A percentile compares a stretch with the other conserved stretches of the same genome.
Evolutionary conservation across 2,797 vertebrate genomes (phyloP).

Genomic region (Poecilia picta): DNA sequence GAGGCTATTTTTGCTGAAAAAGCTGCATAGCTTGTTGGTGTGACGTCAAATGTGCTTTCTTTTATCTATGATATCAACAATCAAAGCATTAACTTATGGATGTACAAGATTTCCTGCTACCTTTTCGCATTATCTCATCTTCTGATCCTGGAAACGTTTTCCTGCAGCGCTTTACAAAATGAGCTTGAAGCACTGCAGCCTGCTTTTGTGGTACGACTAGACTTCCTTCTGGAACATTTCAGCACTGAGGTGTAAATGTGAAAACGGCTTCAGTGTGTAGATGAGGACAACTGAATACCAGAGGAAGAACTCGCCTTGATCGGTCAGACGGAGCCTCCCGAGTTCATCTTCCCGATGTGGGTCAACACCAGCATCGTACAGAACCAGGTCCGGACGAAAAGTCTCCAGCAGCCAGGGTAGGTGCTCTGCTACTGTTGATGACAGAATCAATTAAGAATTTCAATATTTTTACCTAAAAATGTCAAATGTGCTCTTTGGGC

Average conservation of each 20-base stretch:
- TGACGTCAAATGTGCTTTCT: background rate
- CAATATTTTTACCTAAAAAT: background rate
- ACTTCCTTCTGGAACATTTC: background rate
- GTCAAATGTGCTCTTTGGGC: no score
- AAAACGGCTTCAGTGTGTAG: background rate
- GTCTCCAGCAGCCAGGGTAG: slow-evolving; percentile 69
- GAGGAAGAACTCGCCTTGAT: slow-evolving; percentile 49
- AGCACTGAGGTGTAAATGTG: background rate
- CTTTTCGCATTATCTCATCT: background rate
- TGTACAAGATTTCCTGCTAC: background rate
- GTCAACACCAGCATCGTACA: slow-evolving; percentile 75
- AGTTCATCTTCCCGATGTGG: slow-evolving; percentile 75
- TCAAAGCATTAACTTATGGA: background rate
- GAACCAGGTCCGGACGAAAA: slow-evolving; percentile 70
- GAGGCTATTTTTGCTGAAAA: background rate
- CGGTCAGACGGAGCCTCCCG: slow-evolving; percentile 69
- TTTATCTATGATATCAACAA: background rate
- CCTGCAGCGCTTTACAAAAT: background rate
- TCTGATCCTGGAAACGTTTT: background rate
- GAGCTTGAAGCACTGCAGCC: background rate
- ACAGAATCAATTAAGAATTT: background rate
- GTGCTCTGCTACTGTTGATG: slow-evolving; percentile 60
- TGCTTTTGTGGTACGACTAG: background rate
- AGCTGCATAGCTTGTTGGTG: background rate
- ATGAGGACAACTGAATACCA: background rate